Evolutionary conservation across 2,888 invertebrate genomes (phyloP).

Genomic region (Noctua comes): DNA sequence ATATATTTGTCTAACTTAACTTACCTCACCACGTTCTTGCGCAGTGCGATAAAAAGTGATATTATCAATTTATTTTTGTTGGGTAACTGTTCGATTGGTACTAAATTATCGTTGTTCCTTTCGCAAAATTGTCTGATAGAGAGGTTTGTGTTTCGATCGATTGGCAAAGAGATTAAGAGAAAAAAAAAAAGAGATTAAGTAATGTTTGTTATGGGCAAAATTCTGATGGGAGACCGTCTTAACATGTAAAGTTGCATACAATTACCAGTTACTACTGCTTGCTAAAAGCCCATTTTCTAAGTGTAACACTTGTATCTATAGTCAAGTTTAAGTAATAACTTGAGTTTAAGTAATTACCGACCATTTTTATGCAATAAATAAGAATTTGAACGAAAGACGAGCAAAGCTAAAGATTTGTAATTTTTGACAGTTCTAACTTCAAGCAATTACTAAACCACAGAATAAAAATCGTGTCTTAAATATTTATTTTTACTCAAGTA

Average conservation of each 20-base stretch:
- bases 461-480: no score
- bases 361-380: no score
- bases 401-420: no score
- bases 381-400: no score
- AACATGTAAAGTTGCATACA: background rate
- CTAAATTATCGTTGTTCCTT: conserved; percentile 12
- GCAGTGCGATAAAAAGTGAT: conserved; percentile 44
- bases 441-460: no score
- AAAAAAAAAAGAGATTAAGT: background rate
- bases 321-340: no score
- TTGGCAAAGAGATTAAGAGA: background rate
- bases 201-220: background rate
- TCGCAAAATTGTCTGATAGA: background rate
- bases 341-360: no score
- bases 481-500: no score
- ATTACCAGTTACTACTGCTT: background rate
- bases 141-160: background rate
- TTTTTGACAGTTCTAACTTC: no score
- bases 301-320: background rate
- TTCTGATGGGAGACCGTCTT: background rate
- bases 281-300: background rate
- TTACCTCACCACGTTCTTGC: conserved; percentile 7
- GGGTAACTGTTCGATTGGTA: conserved; percentile 6
- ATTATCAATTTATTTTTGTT: conserved; percentile 43
- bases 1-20: conserved; percentile 43